A percentile compares a stretch with the other conserved stretches of the same genome.
phyloP scores from a whole-genome alignment of 2,797 vertebrate species.

The Corythornis leucogaster region DNA sequence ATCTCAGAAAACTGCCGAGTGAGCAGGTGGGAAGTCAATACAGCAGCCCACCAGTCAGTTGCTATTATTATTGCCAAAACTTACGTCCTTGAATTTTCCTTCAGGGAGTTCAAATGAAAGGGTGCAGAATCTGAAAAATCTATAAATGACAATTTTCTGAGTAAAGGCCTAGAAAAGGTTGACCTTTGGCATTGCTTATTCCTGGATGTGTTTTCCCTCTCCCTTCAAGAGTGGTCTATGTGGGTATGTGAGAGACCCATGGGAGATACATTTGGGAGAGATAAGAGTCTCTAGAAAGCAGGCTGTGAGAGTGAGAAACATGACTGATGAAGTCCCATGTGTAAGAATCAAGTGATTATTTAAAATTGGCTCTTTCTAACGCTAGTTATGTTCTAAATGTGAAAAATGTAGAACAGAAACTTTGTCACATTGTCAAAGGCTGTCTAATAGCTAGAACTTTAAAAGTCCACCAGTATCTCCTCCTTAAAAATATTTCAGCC shows the following conservation, averaged over 20 bases:
- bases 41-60: background rate
- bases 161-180: constrained; percentile 19
- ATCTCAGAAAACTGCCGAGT: background rate
- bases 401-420: constrained; percentile 16
- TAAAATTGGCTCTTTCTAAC: background rate
- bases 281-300: background rate
- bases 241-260: background rate
- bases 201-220: background rate
- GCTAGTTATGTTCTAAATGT: background rate
- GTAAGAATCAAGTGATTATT: background rate
- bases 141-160: constrained; percentile 20
- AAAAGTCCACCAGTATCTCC: background rate
- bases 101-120: background rate
- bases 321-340: background rate
- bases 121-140: background rate
- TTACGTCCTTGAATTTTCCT: background rate
- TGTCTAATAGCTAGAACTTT: background rate
- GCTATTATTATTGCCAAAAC: background rate
- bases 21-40: background rate
- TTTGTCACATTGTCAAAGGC: background rate
- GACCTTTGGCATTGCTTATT: background rate
- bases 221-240: rapidly evolving
- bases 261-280: background rate
- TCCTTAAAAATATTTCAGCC: background rate
- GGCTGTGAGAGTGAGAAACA: background rate